phyloP scores from a whole-genome alignment of 2,797 vertebrate genomes.

The Morus bassanus region DNA sequence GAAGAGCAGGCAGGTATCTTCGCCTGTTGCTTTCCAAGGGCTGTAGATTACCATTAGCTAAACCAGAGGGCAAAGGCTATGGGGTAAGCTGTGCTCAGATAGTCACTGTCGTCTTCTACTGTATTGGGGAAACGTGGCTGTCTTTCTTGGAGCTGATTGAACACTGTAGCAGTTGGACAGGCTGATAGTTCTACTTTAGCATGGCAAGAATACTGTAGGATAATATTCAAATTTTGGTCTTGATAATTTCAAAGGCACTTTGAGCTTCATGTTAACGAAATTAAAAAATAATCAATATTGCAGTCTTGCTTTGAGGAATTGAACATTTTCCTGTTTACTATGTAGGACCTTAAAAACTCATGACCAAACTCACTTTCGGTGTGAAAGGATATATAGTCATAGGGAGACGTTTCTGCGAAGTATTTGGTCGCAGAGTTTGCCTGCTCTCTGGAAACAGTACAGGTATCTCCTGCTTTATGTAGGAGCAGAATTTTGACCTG shows the following conservation, averaged over 20 bases:
- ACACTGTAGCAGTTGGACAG: neutral
- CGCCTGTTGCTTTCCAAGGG: neutral
- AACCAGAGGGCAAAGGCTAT: neutral
- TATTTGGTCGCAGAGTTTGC: neutral
- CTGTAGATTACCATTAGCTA: neutral
- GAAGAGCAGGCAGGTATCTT: neutral
- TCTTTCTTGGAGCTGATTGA: neutral
- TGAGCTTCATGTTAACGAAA: neutral
- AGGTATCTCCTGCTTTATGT: neutral
- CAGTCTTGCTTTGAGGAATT: neutral
- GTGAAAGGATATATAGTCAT: neutral
- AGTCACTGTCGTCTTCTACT: neutral
- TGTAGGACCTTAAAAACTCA: neutral
- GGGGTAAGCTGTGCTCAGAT: neutral
- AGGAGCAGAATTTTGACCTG: neutral
- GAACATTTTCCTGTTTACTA: neutral
- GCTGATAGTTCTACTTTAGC: neutral
- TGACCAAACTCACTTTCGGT: neutral
- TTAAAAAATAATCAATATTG: neutral
- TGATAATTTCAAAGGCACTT: neutral
- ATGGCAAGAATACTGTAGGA: neutral
- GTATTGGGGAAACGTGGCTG: neutral
- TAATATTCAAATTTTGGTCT: neutral
- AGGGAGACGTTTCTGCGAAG: neutral
- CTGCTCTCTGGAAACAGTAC: neutral